Evolutionary conservation across 2,797 vertebrate genomes (phyloP).

Genomic region (Tarsius wallacei): DNA sequence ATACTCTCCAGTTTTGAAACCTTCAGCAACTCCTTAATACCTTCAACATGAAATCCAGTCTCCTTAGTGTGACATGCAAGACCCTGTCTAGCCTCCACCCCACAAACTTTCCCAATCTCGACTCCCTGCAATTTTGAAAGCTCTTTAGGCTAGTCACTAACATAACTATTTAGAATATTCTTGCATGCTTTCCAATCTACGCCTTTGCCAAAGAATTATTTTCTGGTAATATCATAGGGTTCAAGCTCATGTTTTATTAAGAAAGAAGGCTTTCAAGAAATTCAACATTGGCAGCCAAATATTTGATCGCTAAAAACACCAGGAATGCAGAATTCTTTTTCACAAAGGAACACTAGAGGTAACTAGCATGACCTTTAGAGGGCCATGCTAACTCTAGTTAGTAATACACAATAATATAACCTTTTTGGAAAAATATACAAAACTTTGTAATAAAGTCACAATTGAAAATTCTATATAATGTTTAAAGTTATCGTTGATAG

Average conservation of each 20-base stretch:
- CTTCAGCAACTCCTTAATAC: too few species aligned
- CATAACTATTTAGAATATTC: background rate
- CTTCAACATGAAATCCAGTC: too few species aligned
- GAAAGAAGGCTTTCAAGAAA: background rate
- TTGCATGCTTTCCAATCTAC: background rate
- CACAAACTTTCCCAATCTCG: too few species aligned
- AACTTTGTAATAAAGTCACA: background rate
- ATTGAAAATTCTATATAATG: background rate
- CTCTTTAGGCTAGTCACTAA: background rate
- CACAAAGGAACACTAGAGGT: background rate
- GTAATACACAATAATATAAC: constrained; percentile 5
- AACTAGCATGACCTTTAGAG: background rate
- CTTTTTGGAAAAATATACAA: background rate
- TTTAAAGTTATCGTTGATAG: background rate
- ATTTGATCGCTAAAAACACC: background rate
- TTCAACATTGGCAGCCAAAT: background rate
- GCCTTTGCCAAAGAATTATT: background rate
- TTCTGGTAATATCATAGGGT: background rate
- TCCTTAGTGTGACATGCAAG: too few species aligned
- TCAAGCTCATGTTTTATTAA: background rate
- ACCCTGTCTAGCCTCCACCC: too few species aligned
- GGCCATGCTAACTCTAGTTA: background rate
- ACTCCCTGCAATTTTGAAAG: background rate
- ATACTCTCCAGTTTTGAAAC: too few species aligned
- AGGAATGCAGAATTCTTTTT: background rate